A percentile compares a stretch with the other conserved stretches of the same genome.
Conservation (phyloP, 2,113 vertebrate species). For the Rhabdornis inornatus region DNA sequence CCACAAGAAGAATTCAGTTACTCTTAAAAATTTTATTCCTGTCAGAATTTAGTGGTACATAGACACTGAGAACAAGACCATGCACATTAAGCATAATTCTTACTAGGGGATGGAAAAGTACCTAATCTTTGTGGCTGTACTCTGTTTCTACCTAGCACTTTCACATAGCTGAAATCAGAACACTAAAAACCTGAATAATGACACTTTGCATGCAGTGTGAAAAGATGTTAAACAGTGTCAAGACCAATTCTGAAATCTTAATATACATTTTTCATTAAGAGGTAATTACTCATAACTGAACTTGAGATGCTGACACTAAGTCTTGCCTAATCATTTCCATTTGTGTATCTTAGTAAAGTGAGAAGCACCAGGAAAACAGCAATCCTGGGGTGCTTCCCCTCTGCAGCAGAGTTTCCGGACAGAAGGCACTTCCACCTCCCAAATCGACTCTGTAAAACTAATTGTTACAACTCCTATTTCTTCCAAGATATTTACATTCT, state of each 20-base stretch:
- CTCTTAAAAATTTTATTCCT: neutral
- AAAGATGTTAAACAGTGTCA: neutral
- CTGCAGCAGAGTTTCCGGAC: neutral
- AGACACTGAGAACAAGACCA: neutral
- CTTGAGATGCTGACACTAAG: neutral
- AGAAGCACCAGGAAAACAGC: neutral
- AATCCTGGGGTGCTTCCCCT: neutral
- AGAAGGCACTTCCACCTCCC: neutral
- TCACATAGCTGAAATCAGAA: neutral
- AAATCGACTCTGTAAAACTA: neutral
- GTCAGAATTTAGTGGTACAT: neutral
- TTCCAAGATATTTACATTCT: conserved; percentile 56
- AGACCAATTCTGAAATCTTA: neutral
- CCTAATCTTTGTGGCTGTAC: neutral
- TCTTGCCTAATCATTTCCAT: neutral
- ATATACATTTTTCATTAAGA: neutral
- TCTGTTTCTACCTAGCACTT: neutral
- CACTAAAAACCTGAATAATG: neutral
- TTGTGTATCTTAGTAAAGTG: neutral
- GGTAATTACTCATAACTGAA: neutral
- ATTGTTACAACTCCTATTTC: neutral
- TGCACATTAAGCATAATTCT: neutral
- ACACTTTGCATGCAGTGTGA: neutral
- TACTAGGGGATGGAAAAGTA: neutral
- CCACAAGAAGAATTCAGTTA: neutral